Conservation (phyloP, 2,113 vertebrate genomes). For the Dryoscopus gambensis region DNA sequence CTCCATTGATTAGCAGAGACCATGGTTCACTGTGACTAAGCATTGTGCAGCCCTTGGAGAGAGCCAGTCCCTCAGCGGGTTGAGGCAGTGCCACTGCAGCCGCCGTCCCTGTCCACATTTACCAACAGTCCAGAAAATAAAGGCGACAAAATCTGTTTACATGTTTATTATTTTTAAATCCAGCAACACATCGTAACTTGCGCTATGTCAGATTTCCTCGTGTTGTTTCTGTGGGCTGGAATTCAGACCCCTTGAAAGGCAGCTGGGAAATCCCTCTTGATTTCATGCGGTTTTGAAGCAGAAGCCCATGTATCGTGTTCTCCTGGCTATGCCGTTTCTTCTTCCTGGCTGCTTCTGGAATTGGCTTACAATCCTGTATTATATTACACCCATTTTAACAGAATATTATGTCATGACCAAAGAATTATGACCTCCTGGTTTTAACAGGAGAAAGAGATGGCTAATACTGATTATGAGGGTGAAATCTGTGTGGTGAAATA, state of each 20-base stretch:
- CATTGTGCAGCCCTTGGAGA: slow-evolving; percentile 45
- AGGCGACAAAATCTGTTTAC: slow-evolving; percentile 43
- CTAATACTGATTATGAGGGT: slow-evolving; percentile 66
- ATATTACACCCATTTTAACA: slow-evolving; percentile 46
- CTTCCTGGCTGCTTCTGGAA: slow-evolving; percentile 48
- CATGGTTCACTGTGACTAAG: slow-evolving; percentile 89
- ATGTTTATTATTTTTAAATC: slow-evolving; percentile 14
- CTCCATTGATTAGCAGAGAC: slow-evolving; percentile 77
- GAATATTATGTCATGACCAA: slow-evolving; percentile 75
- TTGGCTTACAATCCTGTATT: slow-evolving; percentile 45
- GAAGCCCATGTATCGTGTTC: not conserved
- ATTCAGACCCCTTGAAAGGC: not conserved
- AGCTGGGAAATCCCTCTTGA: slow-evolving; percentile 8
- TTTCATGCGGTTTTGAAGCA: slow-evolving; percentile 16
- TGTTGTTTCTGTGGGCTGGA: not conserved
- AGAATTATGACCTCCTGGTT: slow-evolving; percentile 73
- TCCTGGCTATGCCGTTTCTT: not conserved
- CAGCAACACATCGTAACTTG: not conserved
- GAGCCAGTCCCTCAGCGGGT: not conserved
- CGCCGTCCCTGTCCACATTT: not conserved
- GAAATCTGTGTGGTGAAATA: slow-evolving; percentile 65
- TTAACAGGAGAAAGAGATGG: slow-evolving; percentile 63
- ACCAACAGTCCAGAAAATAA: slow-evolving; percentile 37
- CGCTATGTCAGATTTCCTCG: not conserved
- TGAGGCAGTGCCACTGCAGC: not conserved